Percentiles rank a stretch among this genome's conserved stretches.
Evolutionary conservation across 2,113 vertebrate species (phyloP).

Genomic region (Theristicus caerulescens): DNA sequence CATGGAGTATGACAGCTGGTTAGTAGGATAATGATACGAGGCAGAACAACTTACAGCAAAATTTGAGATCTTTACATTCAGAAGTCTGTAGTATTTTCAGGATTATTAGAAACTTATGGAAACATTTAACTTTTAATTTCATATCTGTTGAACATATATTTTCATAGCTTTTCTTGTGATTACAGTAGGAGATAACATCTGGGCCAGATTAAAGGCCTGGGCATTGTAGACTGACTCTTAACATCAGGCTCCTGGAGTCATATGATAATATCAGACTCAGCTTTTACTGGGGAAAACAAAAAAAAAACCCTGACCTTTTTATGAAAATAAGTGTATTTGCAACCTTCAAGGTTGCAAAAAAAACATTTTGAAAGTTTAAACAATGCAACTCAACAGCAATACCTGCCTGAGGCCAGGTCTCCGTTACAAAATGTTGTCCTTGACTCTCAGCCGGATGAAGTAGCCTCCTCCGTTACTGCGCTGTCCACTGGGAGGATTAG

Average conservation of each 20-base stretch:
- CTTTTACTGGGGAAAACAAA: background rate
- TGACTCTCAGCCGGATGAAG: background rate
- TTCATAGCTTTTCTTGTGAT: constrained; percentile 9
- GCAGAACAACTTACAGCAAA: background rate
- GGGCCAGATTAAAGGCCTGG: background rate
- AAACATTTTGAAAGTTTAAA: background rate
- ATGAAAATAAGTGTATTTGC: background rate
- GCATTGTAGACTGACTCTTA: background rate
- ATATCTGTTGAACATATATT: background rate
- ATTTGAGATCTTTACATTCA: background rate
- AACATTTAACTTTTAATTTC: background rate
- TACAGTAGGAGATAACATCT: constrained; percentile 19
- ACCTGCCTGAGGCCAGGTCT: background rate
- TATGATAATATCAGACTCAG: background rate
- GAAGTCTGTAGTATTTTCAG: background rate
- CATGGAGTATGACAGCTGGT: background rate
- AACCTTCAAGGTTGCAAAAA: background rate
- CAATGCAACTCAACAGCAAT: background rate
- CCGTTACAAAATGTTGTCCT: background rate
- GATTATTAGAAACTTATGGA: background rate
- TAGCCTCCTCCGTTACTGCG: background rate
- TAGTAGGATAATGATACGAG: background rate
- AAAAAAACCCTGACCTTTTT: background rate
- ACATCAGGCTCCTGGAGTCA: background rate
- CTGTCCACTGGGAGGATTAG: background rate